Evolutionary conservation across 1,140 invertebrate genomes (phyloP).

Genomic region (Brachionus plicatilis): DNA sequence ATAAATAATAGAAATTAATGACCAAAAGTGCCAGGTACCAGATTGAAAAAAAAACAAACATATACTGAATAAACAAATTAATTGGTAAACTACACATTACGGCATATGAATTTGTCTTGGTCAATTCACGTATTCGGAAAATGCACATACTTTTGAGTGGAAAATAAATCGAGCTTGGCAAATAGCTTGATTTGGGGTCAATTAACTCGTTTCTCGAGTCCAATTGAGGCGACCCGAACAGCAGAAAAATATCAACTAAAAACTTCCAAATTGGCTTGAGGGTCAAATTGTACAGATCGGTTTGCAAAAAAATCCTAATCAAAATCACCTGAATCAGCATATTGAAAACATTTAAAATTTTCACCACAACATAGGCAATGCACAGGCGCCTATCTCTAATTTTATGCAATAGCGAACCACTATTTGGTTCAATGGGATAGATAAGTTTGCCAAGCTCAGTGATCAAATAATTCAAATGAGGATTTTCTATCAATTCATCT

Average conservation of each 20-base stretch:
- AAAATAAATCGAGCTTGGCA: constrained; percentile 26
- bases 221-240: neutral
- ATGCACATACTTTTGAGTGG: constrained; percentile 24
- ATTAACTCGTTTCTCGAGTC: neutral
- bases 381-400: neutral
- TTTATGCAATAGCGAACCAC: neutral
- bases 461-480: constrained; percentile 17
- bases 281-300: neutral
- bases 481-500: neutral
- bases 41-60: constrained; percentile 31
- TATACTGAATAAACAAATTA: constrained; percentile 35
- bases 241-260: neutral
- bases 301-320: constrained; percentile 4
- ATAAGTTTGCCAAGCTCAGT: neutral
- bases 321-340: neutral
- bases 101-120: constrained; percentile 14
- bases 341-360: neutral
- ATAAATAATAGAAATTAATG: neutral
- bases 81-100: constrained; percentile 37
- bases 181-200: neutral
- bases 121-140: constrained; percentile 25
- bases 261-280: neutral
- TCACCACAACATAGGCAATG: neutral
- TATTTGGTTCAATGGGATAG: neutral
- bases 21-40: neutral